A percentile compares a stretch with the other conserved stretches of the same genome.
Conservation (phyloP, 2,113 vertebrate genomes). For the Aptenodytes patagonicus region DNA sequence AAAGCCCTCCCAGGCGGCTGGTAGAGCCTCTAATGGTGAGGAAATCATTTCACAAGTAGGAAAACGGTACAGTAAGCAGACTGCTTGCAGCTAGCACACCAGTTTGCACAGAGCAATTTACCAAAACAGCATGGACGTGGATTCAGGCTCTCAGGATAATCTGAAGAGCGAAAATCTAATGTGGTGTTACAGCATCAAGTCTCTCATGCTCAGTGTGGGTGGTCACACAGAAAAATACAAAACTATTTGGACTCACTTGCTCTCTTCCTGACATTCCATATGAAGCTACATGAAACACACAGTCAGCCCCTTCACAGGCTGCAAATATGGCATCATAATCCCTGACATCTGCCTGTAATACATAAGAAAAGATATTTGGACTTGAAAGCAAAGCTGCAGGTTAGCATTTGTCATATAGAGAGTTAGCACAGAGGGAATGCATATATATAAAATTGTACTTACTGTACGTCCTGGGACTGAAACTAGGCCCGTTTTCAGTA, state of each 20-base stretch:
- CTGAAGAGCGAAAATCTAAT: not conserved
- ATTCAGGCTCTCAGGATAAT: not conserved
- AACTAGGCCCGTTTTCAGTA: not conserved
- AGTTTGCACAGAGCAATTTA: not conserved
- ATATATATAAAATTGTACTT: not conserved
- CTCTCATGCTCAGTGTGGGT: not conserved
- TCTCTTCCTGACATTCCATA: conserved; percentile 92
- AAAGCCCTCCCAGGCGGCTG: not conserved
- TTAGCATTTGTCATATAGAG: not conserved
- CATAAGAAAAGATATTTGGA: not conserved
- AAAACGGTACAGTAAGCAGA: not conserved
- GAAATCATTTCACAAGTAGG: not conserved
- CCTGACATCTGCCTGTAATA: conserved; percentile 85
- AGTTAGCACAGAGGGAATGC: not conserved
- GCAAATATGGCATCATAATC: conserved; percentile 79
- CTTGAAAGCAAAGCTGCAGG: not conserved
- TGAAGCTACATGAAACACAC: conserved; percentile 89
- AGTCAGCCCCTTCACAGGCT: conserved; percentile 85
- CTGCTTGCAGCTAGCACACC: not conserved
- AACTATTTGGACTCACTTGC: conserved; percentile 78
- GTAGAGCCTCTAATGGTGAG: not conserved
- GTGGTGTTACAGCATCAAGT: not conserved
- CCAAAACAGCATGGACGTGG: not conserved
- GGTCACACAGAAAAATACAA: not conserved
- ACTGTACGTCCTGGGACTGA: not conserved